Evolutionary conservation across 1,140 invertebrate species (phyloP).

Genomic region (Magallana ariakensis): DNA sequence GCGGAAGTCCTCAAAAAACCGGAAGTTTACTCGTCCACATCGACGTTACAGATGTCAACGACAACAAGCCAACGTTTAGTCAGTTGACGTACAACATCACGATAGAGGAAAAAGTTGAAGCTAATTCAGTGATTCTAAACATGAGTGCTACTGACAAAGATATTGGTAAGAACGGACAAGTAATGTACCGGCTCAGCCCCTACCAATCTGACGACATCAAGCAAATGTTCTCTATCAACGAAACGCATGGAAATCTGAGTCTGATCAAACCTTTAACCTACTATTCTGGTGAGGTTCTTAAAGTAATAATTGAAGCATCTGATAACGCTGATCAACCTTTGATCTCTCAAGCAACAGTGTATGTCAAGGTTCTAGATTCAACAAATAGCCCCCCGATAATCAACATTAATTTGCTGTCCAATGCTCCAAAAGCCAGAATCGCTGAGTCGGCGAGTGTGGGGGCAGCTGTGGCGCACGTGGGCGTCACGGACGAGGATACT

Average conservation of each 20-base stretch:
- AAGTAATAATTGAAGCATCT: slow-evolving; percentile 65
- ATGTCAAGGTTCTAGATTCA: slow-evolving; percentile 73
- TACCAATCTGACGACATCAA: slow-evolving; percentile 64
- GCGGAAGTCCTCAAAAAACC: slow-evolving; percentile 88
- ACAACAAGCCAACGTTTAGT: slow-evolving; percentile 91
- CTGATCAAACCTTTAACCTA: slow-evolving; percentile 58
- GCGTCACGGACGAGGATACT: slow-evolving; percentile 70
- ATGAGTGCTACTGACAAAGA: slow-evolving; percentile 72
- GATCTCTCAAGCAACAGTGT: slow-evolving; percentile 65
- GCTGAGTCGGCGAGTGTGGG: slow-evolving; percentile 72
- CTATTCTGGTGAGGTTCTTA: slow-evolving; percentile 56
- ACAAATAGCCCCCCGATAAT: slow-evolving; percentile 75
- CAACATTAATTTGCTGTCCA: slow-evolving; percentile 66
- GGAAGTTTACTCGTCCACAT: slow-evolving; percentile 70
- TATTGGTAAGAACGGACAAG: slow-evolving; percentile 69
- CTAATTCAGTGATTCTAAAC: slow-evolving; percentile 62
- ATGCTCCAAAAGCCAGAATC: slow-evolving; percentile 62
- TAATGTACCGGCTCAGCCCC: slow-evolving; percentile 70
- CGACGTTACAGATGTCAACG: slow-evolving; percentile 89
- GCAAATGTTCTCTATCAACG: slow-evolving; percentile 58
- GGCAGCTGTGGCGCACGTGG: slow-evolving; percentile 71
- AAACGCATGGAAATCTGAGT: slow-evolving; percentile 51
- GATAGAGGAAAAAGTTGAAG: slow-evolving; percentile 85
- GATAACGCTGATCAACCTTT: slow-evolving; percentile 60
- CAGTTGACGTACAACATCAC: slow-evolving; percentile 80